Percentiles rank a stretch among this genome's conserved stretches.
phyloP scores from a whole-genome alignment of 2,797 vertebrate species.

The Crypturellus tataupa region DNA sequence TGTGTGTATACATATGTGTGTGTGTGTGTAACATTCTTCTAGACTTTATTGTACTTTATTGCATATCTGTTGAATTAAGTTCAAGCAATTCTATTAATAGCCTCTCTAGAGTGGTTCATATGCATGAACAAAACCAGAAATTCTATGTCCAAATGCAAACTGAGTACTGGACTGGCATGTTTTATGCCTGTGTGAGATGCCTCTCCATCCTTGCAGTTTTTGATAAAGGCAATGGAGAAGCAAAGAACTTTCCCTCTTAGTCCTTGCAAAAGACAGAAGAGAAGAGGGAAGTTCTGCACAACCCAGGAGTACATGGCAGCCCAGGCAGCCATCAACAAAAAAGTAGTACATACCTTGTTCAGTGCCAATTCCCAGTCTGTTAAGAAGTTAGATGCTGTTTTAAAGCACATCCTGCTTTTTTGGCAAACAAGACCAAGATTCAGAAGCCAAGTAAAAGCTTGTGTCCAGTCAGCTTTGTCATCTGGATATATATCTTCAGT shows the following conservation, averaged over 20 bases:
- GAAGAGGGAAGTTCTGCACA: neutral
- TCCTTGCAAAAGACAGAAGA: neutral
- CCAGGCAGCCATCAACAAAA: neutral
- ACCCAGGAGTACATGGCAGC: neutral
- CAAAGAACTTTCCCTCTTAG: neutral
- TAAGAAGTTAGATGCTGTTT: slow-evolving; percentile 19
- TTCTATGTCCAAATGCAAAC: neutral
- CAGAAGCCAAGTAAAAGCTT: neutral
- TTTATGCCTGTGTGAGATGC: neutral
- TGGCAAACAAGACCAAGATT: no score
- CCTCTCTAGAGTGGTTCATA: neutral
- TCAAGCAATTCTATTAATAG: neutral
- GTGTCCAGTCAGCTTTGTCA: neutral
- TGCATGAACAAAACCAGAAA: neutral
- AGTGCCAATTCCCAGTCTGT: neutral
- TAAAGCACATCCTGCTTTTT: neutral
- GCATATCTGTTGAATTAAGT: neutral
- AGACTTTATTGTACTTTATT: neutral
- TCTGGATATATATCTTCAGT: neutral
- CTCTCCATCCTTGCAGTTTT: neutral
- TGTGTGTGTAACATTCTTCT: neutral
- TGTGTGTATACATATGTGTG: no score
- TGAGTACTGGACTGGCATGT: neutral
- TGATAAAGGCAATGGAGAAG: neutral
- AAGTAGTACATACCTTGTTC: neutral